phyloP scores from a whole-genome alignment of 2,888 invertebrate genomes.

The Epinotia brunnichana region DNA sequence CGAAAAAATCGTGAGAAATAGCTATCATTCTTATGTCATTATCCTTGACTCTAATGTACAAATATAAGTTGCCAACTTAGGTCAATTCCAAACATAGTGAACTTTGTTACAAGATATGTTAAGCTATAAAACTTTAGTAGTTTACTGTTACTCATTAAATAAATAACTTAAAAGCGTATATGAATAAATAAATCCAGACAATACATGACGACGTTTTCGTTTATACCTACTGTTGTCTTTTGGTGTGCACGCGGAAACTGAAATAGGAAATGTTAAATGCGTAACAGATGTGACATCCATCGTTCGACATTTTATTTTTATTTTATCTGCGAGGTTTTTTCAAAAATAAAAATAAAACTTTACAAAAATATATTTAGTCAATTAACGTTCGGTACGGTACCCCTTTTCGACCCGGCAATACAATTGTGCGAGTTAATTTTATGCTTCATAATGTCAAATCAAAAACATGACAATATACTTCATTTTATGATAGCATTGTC shows the following conservation, averaged over 20 bases:
- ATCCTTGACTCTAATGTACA: conserved; percentile 54
- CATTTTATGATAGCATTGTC: too few relatives aligned
- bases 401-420: too few relatives aligned
- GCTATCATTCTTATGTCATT: conserved; percentile 50
- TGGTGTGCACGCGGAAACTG: conserved; percentile 13
- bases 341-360: not conserved
- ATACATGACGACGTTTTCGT: not conserved
- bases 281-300: conserved; percentile 34
- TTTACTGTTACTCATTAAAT: too few relatives aligned
- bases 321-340: not conserved
- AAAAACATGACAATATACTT: too few relatives aligned
- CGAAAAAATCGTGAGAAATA: conserved; percentile 43
- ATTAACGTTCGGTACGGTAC: too few relatives aligned
- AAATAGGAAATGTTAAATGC: conserved; percentile 35
- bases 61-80: conserved; percentile 32
- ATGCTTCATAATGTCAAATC: too few relatives aligned
- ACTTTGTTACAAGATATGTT: conserved; percentile 12
- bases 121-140: conserved; percentile 17
- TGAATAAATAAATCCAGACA: too few relatives aligned
- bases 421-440: too few relatives aligned
- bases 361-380: too few relatives aligned
- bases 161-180: too few relatives aligned
- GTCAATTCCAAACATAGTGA: conserved; percentile 14
- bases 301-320: conserved; percentile 10
- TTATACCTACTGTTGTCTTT: conserved; percentile 23